These are phyloP conservation scores for Trichopoda pennipes DNA, from an alignment of 2,888 invertebrate genomes.

Conservation along the genomic window DNA sequence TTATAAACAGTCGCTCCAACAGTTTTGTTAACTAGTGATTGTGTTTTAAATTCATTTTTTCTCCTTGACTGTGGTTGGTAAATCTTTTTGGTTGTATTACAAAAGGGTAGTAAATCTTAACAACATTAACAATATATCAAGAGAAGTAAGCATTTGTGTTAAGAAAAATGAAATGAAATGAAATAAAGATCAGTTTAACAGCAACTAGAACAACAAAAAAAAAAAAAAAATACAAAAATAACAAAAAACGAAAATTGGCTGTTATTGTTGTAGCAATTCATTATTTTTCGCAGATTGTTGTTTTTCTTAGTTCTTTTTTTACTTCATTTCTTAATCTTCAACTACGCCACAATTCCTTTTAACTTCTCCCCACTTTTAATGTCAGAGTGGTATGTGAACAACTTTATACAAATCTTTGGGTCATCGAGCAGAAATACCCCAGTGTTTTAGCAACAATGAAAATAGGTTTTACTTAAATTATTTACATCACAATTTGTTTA, in stretches of 20 bases:
- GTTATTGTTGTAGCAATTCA: constrained; percentile 57
- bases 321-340: constrained; percentile 13
- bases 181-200: constrained; percentile 47
- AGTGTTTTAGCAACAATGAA: neutral
- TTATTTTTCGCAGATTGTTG: constrained; percentile 66
- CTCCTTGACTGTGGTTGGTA: neutral
- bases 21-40: constrained; percentile 37
- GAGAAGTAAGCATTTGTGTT: constrained; percentile 59
- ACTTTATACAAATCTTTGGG: constrained; percentile 47
- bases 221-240: constrained; percentile 17
- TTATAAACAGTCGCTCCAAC: constrained; percentile 27
- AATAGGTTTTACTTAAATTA: constrained; percentile 53
- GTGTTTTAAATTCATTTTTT: neutral
- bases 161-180: constrained; percentile 46
- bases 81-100: constrained; percentile 30
- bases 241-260: constrained; percentile 22
- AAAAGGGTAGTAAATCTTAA: constrained; percentile 66
- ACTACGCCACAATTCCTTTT: constrained; percentile 13
- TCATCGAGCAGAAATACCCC: neutral
- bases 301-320: constrained; percentile 41
- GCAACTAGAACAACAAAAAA: constrained; percentile 1
- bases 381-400: constrained; percentile 46
- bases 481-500: constrained; percentile 58
- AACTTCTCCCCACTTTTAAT: constrained; percentile 17
- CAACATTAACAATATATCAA: constrained; percentile 65